Evolutionary conservation across 2,888 invertebrate genomes (phyloP), one percentile per base, ranked within the genome.

Genomic region (Meandrusa payeni): DNA sequence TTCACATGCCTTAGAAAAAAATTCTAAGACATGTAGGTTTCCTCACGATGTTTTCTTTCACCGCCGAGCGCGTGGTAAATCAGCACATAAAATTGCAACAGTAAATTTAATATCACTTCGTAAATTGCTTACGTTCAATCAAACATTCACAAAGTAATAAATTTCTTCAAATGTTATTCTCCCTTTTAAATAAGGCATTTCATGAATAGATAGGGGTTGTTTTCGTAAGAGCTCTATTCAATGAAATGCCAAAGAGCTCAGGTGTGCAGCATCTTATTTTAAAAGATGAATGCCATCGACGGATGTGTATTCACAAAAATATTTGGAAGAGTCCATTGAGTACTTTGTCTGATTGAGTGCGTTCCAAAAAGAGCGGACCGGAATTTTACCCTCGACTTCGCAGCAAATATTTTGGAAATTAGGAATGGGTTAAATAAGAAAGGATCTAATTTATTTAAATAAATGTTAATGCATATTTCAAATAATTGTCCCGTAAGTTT

Each of bases 211-310:
- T 55, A 58, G 52, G 72, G 69, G 70, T 66, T 70, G 70, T 69
- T 75, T 76, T 76, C n/a, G 74, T 70, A 72, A 72, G 67, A 44
- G 57, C 54, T 65, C 64, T 68, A 67, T 69, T 72, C 63, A 69
- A 72, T 68, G 60, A 67, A 74, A 65, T 56, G 56, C 54, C 50
- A 52, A 63, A 53, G 66, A 69, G 77, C 71, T 71, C 64, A 59
- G 59, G 62, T 61, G 58, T 66, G 61, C 65, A 52, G 59, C 55
- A 49, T 50, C 50, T 55, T 59, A 56, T 54, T 45, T 33, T 49
- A 33, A 49, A 57, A 61, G 64, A 57, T 59, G 63, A 68, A 70
- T 71, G 69, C 63, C 69, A 59, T 62, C 59, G 54, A 58, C 50
- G 58, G 51, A 51, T 55, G 56, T 56, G 59, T 60, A 62, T 69